Base-by-base conservation (phyloP, 2,797 vertebrate species). In the Chanos chanos region DNA sequence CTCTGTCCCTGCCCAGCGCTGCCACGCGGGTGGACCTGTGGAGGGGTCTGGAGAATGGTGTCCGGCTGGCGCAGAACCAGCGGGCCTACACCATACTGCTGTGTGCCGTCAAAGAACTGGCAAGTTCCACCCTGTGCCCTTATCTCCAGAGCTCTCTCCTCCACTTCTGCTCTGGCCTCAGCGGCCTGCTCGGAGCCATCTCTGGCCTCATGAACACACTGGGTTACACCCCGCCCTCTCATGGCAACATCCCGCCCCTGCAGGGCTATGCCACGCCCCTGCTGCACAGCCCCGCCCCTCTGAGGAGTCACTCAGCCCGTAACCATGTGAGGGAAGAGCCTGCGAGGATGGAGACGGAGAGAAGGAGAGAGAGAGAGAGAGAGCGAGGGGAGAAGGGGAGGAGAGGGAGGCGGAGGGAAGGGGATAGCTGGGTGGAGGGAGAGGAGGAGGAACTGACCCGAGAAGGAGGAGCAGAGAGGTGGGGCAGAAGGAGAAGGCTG, bases 81-180 rank as follows among this genome's bases (percentile, higher is more conserved):
- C 90, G 88, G 3, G 96, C 96, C 33, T 98, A 98, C 79, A 94
- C 92, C 19, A 87, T 95, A 25, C 86, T 98, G 24, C 84, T 98
- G 70, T 89, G 91, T 28, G 94, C 94, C 1, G 86, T 98, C 72
- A 86, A 90, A 0, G 93, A 94, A 65, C 86, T 98, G 72, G 90
- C 95, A 1, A 87, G 89, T 40, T 92, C 92, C 59, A 91, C 90
- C 4, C 85, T 92, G 52, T 92, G 92, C 3, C 92, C 93, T 0
- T 93, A 94, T 76, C 92, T 97, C 34, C 92, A 93, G 44, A 92
- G 87, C 47, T 94, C 92, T 51, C 85, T 97, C 22, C 82, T 92
- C 4, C 95, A 96, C 79, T 97, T 98, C 77, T 96, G 94, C 59
- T 94, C 93, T 7, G 95, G 94, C 59, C 86, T 98, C 2, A 94